Base-by-base conservation (phyloP, 2,797 vertebrate genomes). In the Glyptemys insculpta region DNA sequence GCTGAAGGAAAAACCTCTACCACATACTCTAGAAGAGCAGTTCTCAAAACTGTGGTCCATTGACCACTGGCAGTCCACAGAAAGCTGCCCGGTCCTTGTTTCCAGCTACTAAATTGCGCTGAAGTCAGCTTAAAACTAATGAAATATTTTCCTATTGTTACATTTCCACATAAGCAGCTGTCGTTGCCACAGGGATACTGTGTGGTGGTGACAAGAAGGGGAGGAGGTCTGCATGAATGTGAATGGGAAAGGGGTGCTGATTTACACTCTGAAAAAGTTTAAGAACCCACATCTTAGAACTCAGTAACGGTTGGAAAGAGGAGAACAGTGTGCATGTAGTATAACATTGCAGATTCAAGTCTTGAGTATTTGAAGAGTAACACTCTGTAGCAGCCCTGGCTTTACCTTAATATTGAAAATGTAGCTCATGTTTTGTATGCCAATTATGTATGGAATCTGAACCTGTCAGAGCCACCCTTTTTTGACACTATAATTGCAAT, bases 91-190 rank as follows among this genome's bases (percentile, higher is more conserved):
- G 96, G 95, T 93, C 88, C 91, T 93, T 90, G 86, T 96, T 96
- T 97, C 95, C 93, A 95, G 82, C 94, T 93, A 93, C 95, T 97
- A 96, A 96, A 97, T 96, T 95, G 95, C 94, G 96, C 96, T 97
- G 96, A 94, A 97, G 92, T 90, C 94, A 96, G 86, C 93, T 97
- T 96, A 97, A 97, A 97, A 97, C 95, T 97, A 96, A 97, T 97
- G 96, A 97, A 96, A 95, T 0, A 81, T 88, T 91, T 93, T 95
- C 96, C 96, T 97, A 94, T 96, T 96, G 94, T 97, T 96, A 96
- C 94, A 95, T 97, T 96, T 94, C 89, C 89, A 79, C 82, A 95
- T 92, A 94, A 92, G 82, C 93, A 94, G 96, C 95, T 96, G 95
- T 41, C 97, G 88, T 87, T 94, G 86, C 81, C 90, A 81, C 89